These are phyloP conservation scores for Tillus elongatus DNA, from an alignment of 2,888 invertebrate species.

Conservation along the genomic window DNA sequence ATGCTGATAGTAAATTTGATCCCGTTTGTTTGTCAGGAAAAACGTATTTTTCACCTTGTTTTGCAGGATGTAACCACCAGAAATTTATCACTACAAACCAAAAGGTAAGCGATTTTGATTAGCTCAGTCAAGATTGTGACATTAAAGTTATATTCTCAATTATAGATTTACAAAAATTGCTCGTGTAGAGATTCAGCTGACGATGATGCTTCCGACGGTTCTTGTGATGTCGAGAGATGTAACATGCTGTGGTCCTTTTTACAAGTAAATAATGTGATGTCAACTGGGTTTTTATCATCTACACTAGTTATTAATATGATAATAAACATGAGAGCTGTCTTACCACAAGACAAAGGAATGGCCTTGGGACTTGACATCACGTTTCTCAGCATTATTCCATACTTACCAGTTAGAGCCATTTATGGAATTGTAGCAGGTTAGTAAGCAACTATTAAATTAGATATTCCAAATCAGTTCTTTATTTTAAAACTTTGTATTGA, in stretches of 20 bases:
- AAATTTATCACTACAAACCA: slow-evolving; percentile 32
- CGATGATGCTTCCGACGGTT: slow-evolving; percentile 45
- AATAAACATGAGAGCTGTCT: slow-evolving; percentile 48
- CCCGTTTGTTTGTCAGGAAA: slow-evolving; percentile 54
- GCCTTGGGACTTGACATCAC: slow-evolving; percentile 51
- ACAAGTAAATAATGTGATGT: slow-evolving; percentile 30
- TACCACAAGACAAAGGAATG: slow-evolving; percentile 52
- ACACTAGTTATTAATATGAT: slow-evolving; percentile 45
- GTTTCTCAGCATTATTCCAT: slow-evolving; percentile 47
- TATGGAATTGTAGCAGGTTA: slow-evolving; percentile 52
- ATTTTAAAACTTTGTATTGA: slow-evolving; percentile 14
- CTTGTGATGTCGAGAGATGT: slow-evolving; percentile 46
- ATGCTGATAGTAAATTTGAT: slow-evolving; percentile 44
- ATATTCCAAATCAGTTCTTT: too few species aligned
- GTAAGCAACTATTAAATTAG: too few species aligned
- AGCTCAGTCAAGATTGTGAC: too few species aligned
- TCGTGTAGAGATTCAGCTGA: slow-evolving; percentile 44
- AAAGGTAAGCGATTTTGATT: too few species aligned
- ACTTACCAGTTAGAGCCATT: slow-evolving; percentile 54
- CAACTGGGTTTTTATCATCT: slow-evolving; percentile 34
- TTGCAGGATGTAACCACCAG: slow-evolving; percentile 70
- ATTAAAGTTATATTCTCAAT: too few species aligned
- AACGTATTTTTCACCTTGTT: slow-evolving; percentile 64
- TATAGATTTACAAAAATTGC: slow-evolving; percentile 45
- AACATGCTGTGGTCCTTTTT: slow-evolving; percentile 44